Percentiles rank a stretch among this genome's conserved stretches.
These are phyloP conservation scores for Tychaedon coryphoeus DNA, from an alignment of 2,113 vertebrate genomes.

Conservation along the genomic window DNA sequence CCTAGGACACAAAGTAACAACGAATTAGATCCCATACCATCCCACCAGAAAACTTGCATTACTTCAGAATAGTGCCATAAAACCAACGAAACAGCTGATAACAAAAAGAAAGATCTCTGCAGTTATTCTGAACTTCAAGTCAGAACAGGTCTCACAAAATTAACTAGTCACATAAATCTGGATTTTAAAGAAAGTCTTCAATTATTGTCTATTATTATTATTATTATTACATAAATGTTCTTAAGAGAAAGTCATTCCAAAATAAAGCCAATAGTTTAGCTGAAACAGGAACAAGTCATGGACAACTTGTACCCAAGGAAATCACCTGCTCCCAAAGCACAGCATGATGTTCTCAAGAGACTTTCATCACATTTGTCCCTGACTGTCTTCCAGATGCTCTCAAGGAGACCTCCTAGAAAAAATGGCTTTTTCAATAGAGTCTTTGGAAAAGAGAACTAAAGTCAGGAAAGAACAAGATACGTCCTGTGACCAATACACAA, in stretches of 20 bases:
- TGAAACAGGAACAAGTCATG: not conserved
- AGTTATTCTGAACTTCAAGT: not conserved
- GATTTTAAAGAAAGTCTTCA: not conserved
- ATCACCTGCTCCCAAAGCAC: not conserved
- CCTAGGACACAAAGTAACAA: not conserved
- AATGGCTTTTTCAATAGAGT: not conserved
- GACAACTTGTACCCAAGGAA: not conserved
- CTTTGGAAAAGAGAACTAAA: not conserved
- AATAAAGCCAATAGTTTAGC: not conserved
- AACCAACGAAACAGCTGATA: not conserved
- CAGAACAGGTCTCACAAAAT: not conserved
- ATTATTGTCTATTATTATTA: not conserved
- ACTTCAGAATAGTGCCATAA: not conserved
- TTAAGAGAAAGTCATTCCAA: not conserved
- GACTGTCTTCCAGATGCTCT: not conserved
- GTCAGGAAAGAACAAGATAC: not conserved
- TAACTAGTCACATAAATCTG: not conserved
- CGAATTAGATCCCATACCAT: not conserved
- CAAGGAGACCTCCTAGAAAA: not conserved
- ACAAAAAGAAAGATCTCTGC: not conserved
- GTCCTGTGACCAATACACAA: not conserved
- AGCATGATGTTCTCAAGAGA: not conserved
- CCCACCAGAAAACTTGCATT: not conserved
- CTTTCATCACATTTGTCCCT: not conserved
- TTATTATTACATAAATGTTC: not conserved